phyloP scores from a whole-genome alignment of 2,888 invertebrate species.

The Apodemia duryi region DNA sequence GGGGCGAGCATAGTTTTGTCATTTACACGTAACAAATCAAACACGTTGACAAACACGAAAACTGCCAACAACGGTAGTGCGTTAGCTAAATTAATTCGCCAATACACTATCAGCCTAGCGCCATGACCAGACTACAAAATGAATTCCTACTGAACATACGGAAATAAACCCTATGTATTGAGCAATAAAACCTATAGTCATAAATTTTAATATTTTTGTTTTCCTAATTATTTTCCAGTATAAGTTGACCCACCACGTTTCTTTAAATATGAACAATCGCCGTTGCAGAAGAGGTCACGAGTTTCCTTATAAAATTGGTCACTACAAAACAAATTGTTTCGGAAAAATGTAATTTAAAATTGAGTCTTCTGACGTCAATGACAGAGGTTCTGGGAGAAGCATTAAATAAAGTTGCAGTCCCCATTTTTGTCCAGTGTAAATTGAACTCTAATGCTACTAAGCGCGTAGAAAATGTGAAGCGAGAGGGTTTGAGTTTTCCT shows the following conservation, averaged over 20 bases:
- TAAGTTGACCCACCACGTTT: not conserved
- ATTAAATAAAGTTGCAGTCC: slow-evolving; percentile 23
- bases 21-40: too few species aligned
- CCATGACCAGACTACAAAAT: slow-evolving; percentile 36
- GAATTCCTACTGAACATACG: not conserved
- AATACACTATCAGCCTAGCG: slow-evolving; percentile 40
- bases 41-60: too few species aligned
- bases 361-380: slow-evolving; percentile 21
- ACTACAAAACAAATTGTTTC: slow-evolving; percentile 8
- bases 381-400: slow-evolving; percentile 22
- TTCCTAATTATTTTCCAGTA: not conserved
- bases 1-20: too few species aligned
- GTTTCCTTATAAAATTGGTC: slow-evolving; percentile 23
- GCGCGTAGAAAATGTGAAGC: slow-evolving; percentile 21
- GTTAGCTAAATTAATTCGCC: slow-evolving; percentile 45
- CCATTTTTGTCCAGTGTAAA: slow-evolving; percentile 33
- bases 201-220: not conserved
- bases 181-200: not conserved
- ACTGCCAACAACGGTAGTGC: not conserved
- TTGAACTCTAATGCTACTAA: slow-evolving; percentile 36
- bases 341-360: slow-evolving; percentile 8
- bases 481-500: slow-evolving; percentile 23
- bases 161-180: not conserved
- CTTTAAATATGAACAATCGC: not conserved
- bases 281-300: slow-evolving; percentile 4